A percentile compares a stretch with the other conserved stretches of the same genome.
Evolutionary conservation across 2,113 vertebrate genomes (phyloP).

Genomic region (Uropsilus gracilis): DNA sequence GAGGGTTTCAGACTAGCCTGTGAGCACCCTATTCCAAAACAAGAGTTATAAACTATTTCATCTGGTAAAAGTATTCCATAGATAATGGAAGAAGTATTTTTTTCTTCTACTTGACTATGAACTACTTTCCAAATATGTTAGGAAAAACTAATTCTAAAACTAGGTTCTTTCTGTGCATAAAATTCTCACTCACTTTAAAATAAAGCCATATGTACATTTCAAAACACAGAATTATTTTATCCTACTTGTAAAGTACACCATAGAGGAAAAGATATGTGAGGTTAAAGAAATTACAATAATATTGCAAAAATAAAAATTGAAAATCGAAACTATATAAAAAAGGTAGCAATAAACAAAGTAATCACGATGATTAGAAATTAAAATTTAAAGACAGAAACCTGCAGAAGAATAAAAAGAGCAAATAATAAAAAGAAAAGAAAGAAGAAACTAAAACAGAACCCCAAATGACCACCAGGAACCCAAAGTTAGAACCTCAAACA

Average conservation of each 20-base stretch:
- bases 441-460: too few species aligned
- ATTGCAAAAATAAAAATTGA: constrained; percentile 16
- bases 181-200: constrained; percentile 35
- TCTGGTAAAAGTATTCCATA: not conserved
- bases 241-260: not conserved
- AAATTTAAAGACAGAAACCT: too few species aligned
- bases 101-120: constrained; percentile 28
- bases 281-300: not conserved
- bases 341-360: not conserved
- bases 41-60: not conserved
- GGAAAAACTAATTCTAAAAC: constrained; percentile 33
- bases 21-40: not conserved
- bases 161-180: constrained; percentile 26
- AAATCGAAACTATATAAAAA: constrained; percentile 42
- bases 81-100: not conserved
- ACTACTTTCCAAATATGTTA: not conserved
- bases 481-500: too few species aligned
- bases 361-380: not conserved
- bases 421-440: too few species aligned
- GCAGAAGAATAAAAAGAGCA: too few species aligned
- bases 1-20: not conserved
- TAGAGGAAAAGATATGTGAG: not conserved
- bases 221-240: constrained; percentile 37
- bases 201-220: not conserved
- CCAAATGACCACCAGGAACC: too few species aligned